These are phyloP conservation scores for Teleogryllus oceanicus DNA, from an alignment of 2,888 invertebrate species.

Conservation along the genomic window DNA sequence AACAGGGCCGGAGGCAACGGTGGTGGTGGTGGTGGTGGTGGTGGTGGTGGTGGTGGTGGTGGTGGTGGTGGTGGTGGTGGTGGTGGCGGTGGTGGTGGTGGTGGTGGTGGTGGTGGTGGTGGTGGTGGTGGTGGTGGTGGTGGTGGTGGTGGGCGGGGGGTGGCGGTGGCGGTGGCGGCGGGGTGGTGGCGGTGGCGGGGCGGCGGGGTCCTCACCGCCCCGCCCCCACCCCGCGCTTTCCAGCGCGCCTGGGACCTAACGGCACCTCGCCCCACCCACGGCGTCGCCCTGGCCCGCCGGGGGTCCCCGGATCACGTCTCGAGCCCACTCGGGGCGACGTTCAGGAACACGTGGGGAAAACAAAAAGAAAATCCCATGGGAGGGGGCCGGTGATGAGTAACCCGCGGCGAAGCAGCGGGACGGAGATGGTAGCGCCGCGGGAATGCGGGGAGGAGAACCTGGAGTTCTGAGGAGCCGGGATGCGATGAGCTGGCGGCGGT, in stretches of 20 bases:
- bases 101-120: fast-evolving
- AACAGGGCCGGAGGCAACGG: background rate
- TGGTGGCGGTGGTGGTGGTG: too few relatives aligned
- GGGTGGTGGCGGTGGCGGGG: background rate
- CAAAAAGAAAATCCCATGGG: background rate
- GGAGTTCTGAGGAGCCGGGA: too few relatives aligned
- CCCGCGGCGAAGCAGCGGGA: background rate
- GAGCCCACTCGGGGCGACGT: background rate
- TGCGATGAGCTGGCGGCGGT: too few relatives aligned
- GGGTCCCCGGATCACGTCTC: conserved; percentile 3
- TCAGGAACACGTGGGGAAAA: background rate
- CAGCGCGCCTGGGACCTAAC: background rate
- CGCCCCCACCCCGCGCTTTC: background rate
- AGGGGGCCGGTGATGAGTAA: background rate
- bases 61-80: too few relatives aligned
- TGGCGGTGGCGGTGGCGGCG: too few relatives aligned
- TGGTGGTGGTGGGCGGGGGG: too few relatives aligned
- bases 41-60: too few relatives aligned
- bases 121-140: fast-evolving
- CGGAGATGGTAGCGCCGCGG: background rate
- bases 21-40: fast-evolving
- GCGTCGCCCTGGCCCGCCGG: background rate
- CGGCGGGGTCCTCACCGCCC: background rate
- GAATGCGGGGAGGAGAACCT: too few relatives aligned
- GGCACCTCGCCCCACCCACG: background rate